Percentiles rank a stretch among this genome's conserved stretches.
These are phyloP conservation scores for Belgica antarctica DNA, from an alignment of 2,888 invertebrate genomes.

Conservation along the genomic window DNA sequence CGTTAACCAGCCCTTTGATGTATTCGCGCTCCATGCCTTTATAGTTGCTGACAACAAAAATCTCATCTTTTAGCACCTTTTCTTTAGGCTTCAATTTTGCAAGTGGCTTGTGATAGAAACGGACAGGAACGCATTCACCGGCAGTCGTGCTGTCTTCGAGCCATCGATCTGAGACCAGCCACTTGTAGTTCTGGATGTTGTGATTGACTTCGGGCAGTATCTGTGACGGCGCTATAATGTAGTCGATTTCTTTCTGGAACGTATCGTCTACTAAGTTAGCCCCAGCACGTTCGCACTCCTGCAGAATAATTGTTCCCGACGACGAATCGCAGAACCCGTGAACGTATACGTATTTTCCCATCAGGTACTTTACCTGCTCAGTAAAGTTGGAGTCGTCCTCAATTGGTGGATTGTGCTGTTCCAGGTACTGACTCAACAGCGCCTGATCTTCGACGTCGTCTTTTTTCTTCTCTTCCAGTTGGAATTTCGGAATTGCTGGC, in stretches of 20 bases:
- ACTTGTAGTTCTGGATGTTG: not conserved
- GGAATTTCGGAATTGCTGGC: not conserved
- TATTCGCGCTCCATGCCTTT: slow-evolving; percentile 66
- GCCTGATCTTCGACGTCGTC: not conserved
- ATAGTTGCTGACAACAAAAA: slow-evolving; percentile 73
- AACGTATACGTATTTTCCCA: not conserved
- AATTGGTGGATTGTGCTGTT: not conserved
- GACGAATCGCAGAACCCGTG: not conserved
- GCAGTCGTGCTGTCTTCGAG: not conserved
- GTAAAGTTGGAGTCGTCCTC: not conserved
- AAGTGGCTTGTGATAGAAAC: slow-evolving; percentile 7
- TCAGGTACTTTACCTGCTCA: not conserved
- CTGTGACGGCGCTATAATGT: not conserved
- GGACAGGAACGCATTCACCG: not conserved
- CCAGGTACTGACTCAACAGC: not conserved
- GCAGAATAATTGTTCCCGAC: not conserved
- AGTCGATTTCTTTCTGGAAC: not conserved
- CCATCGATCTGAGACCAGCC: not conserved
- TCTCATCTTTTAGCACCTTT: slow-evolving; percentile 62
- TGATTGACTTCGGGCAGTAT: not conserved
- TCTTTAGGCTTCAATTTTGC: slow-evolving; percentile 46
- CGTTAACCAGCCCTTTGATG: slow-evolving; percentile 63
- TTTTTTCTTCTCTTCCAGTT: not conserved
- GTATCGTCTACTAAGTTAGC: slow-evolving; percentile 1
- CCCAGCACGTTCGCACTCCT: not conserved